These are phyloP conservation scores for Fratercula arctica DNA, from an alignment of 2,797 vertebrate genomes.

Conservation along the genomic window DNA sequence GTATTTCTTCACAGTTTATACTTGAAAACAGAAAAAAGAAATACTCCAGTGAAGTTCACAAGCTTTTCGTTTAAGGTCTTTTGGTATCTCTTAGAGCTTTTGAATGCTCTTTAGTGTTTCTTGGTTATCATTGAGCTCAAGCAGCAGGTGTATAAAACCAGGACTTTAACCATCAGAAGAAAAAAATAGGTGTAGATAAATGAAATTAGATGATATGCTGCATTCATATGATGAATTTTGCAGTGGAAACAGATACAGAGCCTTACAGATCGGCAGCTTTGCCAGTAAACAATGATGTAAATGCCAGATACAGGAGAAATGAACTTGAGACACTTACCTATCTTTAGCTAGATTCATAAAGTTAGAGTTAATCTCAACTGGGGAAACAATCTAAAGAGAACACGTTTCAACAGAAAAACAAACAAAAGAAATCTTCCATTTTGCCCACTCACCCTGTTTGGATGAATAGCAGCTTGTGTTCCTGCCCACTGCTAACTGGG, in stretches of 20 bases:
- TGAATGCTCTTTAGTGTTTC: neutral
- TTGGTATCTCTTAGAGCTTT: neutral
- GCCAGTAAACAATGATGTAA: neutral
- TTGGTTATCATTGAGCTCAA: neutral
- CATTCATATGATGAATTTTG: neutral
- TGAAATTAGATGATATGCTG: neutral
- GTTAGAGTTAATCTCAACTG: neutral
- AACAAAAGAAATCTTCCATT: neutral
- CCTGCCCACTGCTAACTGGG: neutral
- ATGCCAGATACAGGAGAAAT: neutral
- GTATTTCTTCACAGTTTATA: neutral
- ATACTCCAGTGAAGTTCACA: neutral
- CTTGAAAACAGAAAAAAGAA: neutral
- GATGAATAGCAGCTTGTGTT: neutral
- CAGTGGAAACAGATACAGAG: neutral
- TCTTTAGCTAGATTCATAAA: neutral
- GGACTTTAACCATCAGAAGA: neutral
- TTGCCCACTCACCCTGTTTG: neutral
- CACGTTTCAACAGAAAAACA: neutral
- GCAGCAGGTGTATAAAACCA: neutral
- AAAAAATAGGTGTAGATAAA: neutral
- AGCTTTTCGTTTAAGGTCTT: neutral
- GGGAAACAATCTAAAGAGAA: neutral
- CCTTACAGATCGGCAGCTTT: neutral
- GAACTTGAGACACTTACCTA: neutral